Evolutionary conservation across 1,140 invertebrate species (phyloP), one percentile per base, ranked within the genome.

Genomic region (Hesperophylax magnus): DNA sequence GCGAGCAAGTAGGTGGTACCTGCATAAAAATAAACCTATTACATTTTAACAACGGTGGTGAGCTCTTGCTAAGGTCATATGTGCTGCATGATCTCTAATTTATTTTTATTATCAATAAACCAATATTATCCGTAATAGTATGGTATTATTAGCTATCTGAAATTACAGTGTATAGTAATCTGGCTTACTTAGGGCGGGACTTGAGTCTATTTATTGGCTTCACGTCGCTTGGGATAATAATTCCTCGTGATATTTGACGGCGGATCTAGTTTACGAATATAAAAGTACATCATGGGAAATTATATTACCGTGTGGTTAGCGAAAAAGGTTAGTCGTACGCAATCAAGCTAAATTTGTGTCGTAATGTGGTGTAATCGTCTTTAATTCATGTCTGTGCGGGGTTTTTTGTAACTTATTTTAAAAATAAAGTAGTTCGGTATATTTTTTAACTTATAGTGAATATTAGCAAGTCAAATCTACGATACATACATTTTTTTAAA

Each of bases 61-160:
- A 47, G 39, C 8, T 61, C 58, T 14, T 22, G 9, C 47, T 53
- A 77, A 77, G 76, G 61, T 65, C 60, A 65, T 53, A 27, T 39
- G 60, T 47, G 61, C 61, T 47, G 18, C 72, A 71, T 22, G 67
- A 58, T 47, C 63, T 83, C 80, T 81, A 81, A 83, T 83, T 83
- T 83, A 83, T 83, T 83, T 83, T 83, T 81, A 83, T 83, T 80
- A 83, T 83, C 79, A 81, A 81, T 81, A 83, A 83, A 83, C 82
- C 71, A 83, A 83, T 83, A 83, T 81, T 83, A 83, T 74, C 80
- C 17, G 60, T 83, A 83, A 83, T 83, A 27, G 74, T 54, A 83
- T 81, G 61, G 56, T 76, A 83, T 83, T 83, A 83, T 81, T 81
- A 83, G 56, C 56, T 72, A 83, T 83, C 79, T 79, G 24, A 67